Percentiles rank a stretch among this genome's conserved stretches.
Evolutionary conservation across 2,888 invertebrate genomes (phyloP).

Genomic region (Idaea biselata): DNA sequence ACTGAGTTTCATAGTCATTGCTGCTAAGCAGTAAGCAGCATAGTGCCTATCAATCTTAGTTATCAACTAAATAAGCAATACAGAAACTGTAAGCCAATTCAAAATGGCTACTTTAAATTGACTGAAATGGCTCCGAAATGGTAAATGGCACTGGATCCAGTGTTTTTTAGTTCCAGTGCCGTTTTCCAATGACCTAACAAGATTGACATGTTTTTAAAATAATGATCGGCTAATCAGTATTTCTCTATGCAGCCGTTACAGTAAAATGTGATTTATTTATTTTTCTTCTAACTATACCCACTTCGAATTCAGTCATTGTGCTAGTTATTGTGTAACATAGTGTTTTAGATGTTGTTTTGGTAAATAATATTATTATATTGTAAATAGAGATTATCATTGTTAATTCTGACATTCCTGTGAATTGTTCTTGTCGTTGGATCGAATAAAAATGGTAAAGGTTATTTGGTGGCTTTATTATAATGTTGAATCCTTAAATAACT

Average conservation of each 20-base stretch:
- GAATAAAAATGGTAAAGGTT: slow-evolving; percentile 60
- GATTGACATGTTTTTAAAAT: too few species aligned
- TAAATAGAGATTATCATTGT: slow-evolving; percentile 43
- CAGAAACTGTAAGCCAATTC: too few species aligned
- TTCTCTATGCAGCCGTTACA: neutral
- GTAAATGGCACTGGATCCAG: too few species aligned
- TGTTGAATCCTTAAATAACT: neutral
- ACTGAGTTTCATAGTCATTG: slow-evolving; percentile 10
- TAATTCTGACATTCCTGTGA: slow-evolving; percentile 67
- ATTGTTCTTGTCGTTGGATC: slow-evolving; percentile 61
- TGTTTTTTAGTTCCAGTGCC: too few species aligned
- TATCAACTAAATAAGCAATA: too few species aligned
- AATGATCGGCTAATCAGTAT: neutral
- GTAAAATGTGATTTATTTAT: neutral
- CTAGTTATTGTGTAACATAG: slow-evolving; percentile 14
- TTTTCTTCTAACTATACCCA: neutral
- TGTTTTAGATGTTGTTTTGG: slow-evolving; percentile 44
- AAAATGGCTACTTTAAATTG: too few species aligned
- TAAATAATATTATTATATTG: slow-evolving; percentile 35
- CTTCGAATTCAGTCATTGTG: neutral
- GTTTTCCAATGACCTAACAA: too few species aligned
- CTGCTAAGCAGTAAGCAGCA: neutral
- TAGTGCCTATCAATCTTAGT: too few species aligned
- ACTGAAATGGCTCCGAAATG: too few species aligned
- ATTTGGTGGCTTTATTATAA: slow-evolving; percentile 29